phyloP scores from a whole-genome alignment of 2,113 vertebrate species.

The Cynocephalus volans region DNA sequence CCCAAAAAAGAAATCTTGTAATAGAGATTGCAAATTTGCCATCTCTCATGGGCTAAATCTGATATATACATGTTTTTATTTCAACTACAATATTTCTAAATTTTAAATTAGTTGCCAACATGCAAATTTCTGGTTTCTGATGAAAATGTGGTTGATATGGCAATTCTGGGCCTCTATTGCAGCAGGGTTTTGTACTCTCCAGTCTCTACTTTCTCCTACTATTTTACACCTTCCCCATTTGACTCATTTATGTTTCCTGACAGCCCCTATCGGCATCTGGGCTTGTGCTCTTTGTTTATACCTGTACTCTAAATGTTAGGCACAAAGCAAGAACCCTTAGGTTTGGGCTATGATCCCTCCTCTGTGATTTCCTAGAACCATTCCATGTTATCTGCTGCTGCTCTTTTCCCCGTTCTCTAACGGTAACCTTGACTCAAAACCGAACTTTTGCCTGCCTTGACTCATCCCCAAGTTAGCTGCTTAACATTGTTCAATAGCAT shows the following conservation, averaged over 20 bases:
- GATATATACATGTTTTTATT: neutral
- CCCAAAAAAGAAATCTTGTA: neutral
- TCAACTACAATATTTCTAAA: slow-evolving; percentile 2
- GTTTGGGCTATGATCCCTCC: neutral
- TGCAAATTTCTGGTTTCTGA: slow-evolving; percentile 24
- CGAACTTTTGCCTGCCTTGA: slow-evolving; percentile 6
- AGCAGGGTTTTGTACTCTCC: neutral
- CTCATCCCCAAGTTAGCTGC: neutral
- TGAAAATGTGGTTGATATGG: neutral
- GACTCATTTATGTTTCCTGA: neutral
- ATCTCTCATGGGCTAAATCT: neutral
- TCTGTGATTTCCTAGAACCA: neutral
- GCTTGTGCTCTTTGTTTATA: neutral
- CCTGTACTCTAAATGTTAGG: neutral
- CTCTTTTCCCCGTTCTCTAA: neutral
- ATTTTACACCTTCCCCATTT: neutral
- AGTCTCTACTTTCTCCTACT: neutral
- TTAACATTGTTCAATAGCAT: slow-evolving; percentile 3
- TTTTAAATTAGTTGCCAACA: slow-evolving; percentile 22
- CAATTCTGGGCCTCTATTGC: neutral
- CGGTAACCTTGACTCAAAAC: neutral
- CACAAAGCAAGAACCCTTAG: neutral
- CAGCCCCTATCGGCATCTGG: neutral
- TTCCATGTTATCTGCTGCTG: neutral
- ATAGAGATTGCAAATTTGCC: neutral